Evolutionary conservation across 2,888 invertebrate species (phyloP).

Genomic region (Cryptocephalus primarius): DNA sequence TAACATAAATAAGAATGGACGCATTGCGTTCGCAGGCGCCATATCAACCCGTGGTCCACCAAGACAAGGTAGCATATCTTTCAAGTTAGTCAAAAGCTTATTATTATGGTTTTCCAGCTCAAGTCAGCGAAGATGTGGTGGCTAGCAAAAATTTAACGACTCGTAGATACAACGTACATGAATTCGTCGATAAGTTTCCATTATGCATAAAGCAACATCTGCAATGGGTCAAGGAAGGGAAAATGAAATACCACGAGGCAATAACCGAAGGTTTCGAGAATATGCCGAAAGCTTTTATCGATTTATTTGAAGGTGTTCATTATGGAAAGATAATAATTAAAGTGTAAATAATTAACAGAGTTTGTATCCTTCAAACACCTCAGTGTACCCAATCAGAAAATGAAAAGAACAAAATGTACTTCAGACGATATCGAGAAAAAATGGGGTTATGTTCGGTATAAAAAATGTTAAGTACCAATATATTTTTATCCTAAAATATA

Average conservation of each 20-base stretch:
- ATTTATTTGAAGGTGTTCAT: slow-evolving; percentile 22
- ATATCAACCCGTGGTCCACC: slow-evolving; percentile 40
- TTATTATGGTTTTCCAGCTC: slow-evolving; percentile 11
- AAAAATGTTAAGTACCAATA: too few relatives aligned
- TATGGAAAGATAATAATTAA: slow-evolving; percentile 24
- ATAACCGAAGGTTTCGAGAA: slow-evolving; percentile 50
- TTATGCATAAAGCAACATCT: slow-evolving; percentile 54
- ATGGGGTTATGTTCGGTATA: too few relatives aligned
- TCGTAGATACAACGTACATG: slow-evolving; percentile 21
- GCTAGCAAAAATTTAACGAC: slow-evolving; percentile 19
- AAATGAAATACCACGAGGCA: slow-evolving; percentile 58
- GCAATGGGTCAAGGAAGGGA: slow-evolving; percentile 55
- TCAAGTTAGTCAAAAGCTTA: too few relatives aligned
- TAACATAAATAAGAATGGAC: slow-evolving; percentile 53
- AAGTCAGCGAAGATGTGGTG: slow-evolving; percentile 13
- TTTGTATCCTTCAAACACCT: too few relatives aligned
- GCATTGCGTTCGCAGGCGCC: slow-evolving; percentile 59
- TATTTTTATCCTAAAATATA: too few relatives aligned
- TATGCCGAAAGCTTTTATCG: slow-evolving; percentile 22
- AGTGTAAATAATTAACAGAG: slow-evolving; percentile 19
- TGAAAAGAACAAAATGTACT: too few relatives aligned
- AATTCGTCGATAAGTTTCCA: slow-evolving; percentile 40
- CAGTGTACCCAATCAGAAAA: too few relatives aligned
- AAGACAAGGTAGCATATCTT: not conserved
- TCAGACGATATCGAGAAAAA: too few relatives aligned